A percentile compares a stretch with the other conserved stretches of the same genome.
Evolutionary conservation across 2,888 invertebrate species (phyloP).

Genomic region (Fragum sueziense): DNA sequence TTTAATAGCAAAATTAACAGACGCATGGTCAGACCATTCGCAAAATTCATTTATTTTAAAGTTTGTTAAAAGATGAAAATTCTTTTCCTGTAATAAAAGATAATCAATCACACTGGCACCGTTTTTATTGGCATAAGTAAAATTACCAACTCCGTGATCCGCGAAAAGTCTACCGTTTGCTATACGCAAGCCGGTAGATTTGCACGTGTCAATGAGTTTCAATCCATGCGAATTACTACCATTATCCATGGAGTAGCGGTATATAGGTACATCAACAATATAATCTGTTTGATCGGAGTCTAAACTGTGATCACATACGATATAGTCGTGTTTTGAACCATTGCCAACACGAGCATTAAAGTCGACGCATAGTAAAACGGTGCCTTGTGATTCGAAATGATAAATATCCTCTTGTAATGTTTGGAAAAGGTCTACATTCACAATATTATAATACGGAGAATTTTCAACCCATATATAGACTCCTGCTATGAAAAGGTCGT

Average conservation of each 20-base stretch:
- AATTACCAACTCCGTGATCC: slow-evolving; percentile 9
- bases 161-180: slow-evolving; percentile 14
- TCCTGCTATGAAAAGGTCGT: not conserved
- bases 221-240: slow-evolving; percentile 16
- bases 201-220: slow-evolving; percentile 16
- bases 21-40: slow-evolving; percentile 29
- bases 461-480: slow-evolving; percentile 7
- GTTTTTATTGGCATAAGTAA: slow-evolving; percentile 8
- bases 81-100: slow-evolving; percentile 4
- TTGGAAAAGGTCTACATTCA: not conserved
- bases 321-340: slow-evolving; percentile 26
- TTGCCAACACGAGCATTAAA: slow-evolving; percentile 13
- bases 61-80: slow-evolving; percentile 4
- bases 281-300: slow-evolving; percentile 5
- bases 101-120: slow-evolving; percentile 31
- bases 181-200: not conserved
- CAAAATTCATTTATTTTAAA: slow-evolving; percentile 5
- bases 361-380: not conserved
- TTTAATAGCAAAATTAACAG: slow-evolving; percentile 1
- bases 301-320: slow-evolving; percentile 21
- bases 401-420: slow-evolving; percentile 26
- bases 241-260: slow-evolving; percentile 16
- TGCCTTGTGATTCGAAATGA: slow-evolving; percentile 2
- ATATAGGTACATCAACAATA: slow-evolving; percentile 20
- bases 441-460: not conserved